phyloP scores from a whole-genome alignment of 2,113 vertebrate species.

The Pseudorhombus dupliciocellatus region DNA sequence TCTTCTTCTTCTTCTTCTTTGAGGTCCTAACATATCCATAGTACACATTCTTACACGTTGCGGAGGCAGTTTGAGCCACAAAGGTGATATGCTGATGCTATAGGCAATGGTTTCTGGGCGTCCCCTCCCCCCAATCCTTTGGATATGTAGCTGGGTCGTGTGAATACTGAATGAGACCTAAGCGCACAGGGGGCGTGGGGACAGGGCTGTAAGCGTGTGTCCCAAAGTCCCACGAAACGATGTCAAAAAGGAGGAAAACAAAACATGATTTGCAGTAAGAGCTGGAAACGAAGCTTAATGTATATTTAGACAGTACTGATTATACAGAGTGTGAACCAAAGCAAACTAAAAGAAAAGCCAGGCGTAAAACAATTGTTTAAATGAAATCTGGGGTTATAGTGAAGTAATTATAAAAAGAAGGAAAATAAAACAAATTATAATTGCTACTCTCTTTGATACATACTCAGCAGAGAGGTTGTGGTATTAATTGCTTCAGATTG shows the following conservation, averaged over 20 bases:
- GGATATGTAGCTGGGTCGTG: conserved; percentile 57
- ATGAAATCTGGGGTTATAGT: conserved; percentile 73
- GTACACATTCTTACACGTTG: conserved; percentile 63
- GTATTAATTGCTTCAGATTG: conserved; percentile 83
- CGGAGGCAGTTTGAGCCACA: conserved; percentile 41
- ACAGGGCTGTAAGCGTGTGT: conserved; percentile 8
- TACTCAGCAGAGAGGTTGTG: conserved; percentile 68
- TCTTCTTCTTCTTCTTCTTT: not conserved
- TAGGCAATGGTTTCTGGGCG: conserved; percentile 28
- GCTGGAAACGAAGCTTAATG: conserved; percentile 61
- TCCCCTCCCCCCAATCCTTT: conserved; percentile 45
- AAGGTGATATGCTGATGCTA: conserved; percentile 62
- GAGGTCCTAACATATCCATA: conserved; percentile 50
- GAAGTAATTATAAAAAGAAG: conserved; percentile 59
- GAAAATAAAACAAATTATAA: conserved; percentile 60
- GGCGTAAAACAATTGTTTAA: conserved; percentile 59
- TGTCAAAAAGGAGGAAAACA: conserved; percentile 21
- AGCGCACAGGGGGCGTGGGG: not conserved
- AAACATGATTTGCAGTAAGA: conserved; percentile 48
- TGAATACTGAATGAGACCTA: conserved; percentile 53
- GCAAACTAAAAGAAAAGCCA: conserved; percentile 62
- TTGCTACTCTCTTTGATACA: conserved; percentile 68
- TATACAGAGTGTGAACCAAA: conserved; percentile 68
- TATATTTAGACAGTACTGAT: conserved; percentile 66
- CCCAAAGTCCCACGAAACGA: conserved; percentile 30